phyloP scores from a whole-genome alignment of 2,888 invertebrate species.

The Tenthredo amoena region DNA sequence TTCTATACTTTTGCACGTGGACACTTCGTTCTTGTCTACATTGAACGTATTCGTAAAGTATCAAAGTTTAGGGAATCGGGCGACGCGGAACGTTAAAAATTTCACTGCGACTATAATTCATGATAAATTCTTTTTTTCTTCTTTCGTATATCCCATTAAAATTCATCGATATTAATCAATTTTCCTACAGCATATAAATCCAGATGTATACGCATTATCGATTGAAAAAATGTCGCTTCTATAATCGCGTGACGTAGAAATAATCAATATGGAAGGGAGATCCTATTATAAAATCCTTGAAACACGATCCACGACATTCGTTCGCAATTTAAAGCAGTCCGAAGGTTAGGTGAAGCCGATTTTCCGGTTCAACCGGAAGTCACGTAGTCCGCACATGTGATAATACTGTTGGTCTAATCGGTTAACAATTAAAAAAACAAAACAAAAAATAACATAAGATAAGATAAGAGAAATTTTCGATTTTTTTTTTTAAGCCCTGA shows the following conservation, averaged over 20 bases:
- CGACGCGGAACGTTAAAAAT: background rate
- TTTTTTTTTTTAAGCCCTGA: background rate
- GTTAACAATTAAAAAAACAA: too few species aligned
- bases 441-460: background rate
- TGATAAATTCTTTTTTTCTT: background rate
- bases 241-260: slow-evolving; percentile 29
- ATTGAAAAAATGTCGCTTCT: background rate
- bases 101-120: background rate
- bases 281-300: slow-evolving; percentile 42
- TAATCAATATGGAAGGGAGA: slow-evolving; percentile 34
- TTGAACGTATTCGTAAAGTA: background rate
- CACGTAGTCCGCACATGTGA: slow-evolving; percentile 26
- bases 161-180: background rate
- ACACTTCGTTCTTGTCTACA: background rate
- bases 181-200: background rate
- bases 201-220: background rate
- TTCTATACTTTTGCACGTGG: background rate
- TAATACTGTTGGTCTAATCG: background rate
- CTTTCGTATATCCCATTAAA: background rate
- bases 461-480: background rate
- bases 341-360: slow-evolving; percentile 25
- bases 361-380: slow-evolving; percentile 45
- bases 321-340: slow-evolving; percentile 37
- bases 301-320: slow-evolving; percentile 19
- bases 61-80: background rate